These are phyloP conservation scores for Trachymyrmex cornetzi DNA, from an alignment of 1,140 invertebrate species.

Conservation along the genomic window DNA sequence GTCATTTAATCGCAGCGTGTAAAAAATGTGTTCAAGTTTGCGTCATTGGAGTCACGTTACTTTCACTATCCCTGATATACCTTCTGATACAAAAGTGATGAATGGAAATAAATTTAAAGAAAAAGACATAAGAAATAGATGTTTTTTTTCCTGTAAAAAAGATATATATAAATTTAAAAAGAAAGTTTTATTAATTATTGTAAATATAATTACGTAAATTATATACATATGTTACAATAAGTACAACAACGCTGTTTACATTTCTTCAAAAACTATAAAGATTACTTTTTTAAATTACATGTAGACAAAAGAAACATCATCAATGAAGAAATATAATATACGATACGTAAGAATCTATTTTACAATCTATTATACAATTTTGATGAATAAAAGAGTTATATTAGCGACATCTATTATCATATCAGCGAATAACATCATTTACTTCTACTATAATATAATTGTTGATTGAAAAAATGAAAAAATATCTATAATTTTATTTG, in stretches of 20 bases:
- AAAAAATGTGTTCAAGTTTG: constrained; percentile 35
- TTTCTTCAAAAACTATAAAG: not conserved
- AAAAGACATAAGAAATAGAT: not conserved
- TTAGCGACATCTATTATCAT: constrained; percentile 10
- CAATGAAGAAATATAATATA: not conserved
- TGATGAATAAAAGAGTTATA: not conserved
- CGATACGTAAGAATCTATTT: not conserved
- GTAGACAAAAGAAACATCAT: not conserved
- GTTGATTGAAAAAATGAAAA: not conserved
- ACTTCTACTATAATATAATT: constrained; percentile 15
- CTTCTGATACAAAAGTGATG: not conserved
- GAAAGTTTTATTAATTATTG: not conserved
- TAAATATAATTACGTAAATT: not conserved
- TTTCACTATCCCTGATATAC: constrained; percentile 27
- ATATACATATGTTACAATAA: not conserved
- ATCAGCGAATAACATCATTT: not conserved
- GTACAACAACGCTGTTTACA: not conserved
- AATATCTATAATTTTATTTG: not conserved
- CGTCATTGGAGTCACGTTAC: constrained; percentile 32
- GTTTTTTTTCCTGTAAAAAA: not conserved
- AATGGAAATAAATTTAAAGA: constrained; percentile 19
- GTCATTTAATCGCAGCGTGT: not conserved
- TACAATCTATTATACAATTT: not conserved
- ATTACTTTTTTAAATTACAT: not conserved
- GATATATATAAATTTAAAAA: not conserved